Conservation (phyloP, 1,140 invertebrate species). For the Nylanderia fulva region DNA sequence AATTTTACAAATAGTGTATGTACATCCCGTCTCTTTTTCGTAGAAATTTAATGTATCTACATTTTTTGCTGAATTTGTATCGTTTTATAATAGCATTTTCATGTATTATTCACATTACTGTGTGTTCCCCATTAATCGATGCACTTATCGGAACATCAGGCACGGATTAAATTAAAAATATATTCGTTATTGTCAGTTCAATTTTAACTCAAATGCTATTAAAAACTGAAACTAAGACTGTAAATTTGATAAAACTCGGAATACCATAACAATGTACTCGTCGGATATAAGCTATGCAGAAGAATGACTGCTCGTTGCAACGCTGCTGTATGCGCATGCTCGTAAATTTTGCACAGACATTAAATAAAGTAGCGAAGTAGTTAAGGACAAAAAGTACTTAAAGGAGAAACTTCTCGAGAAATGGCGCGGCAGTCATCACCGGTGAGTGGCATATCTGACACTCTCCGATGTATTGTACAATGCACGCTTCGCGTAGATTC, state of each 20-base stretch:
- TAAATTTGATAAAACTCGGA: constrained; percentile 36
- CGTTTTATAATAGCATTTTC: neutral
- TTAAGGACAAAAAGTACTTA: constrained; percentile 42
- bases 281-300: neutral
- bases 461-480: constrained; percentile 28
- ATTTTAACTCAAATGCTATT: neutral
- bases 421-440: constrained; percentile 12
- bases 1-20: constrained; percentile 16
- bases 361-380: constrained; percentile 36
- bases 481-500: constrained; percentile 25
- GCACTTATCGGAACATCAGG: neutral
- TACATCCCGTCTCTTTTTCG: neutral
- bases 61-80: neutral
- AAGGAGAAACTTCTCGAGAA: constrained; percentile 40
- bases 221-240: neutral
- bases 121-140: neutral
- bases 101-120: neutral
- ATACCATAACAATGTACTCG: constrained; percentile 6
- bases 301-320: neutral
- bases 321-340: neutral
- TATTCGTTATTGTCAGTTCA: neutral
- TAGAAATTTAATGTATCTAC: constrained; percentile 2
- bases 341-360: constrained; percentile 53
- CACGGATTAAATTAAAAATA: neutral
- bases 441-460: constrained; percentile 19